Base-by-base conservation (phyloP, 2,797 vertebrate genomes). In the Sebastes ruberrimus region DNA sequence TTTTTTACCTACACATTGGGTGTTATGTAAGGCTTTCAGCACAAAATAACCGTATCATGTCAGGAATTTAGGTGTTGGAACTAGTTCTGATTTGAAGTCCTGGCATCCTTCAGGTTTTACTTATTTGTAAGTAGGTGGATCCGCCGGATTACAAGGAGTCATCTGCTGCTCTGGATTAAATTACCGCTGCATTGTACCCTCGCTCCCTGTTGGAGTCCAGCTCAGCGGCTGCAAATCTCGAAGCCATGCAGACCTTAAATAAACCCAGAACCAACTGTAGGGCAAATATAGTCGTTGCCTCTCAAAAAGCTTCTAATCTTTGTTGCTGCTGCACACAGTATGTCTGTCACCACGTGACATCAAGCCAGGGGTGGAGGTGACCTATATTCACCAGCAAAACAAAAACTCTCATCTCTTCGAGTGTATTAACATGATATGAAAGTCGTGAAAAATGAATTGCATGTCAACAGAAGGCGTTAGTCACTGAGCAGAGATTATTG, bases 301-400 rank as follows among this genome's bases (percentile, higher is more conserved):
- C 79, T 62, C 8, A 52, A 78, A 72, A 85, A 88, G 83, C 82
- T 53, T 82, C 74, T 90, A 86, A 89, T 92, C 83, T 92, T 84
- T 71, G 78, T 76, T 89, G 83, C 74, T 68, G 74, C 70, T 53
- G 77, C 84, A 85, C 84, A 85, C 65, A 70, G 66, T 76, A 83
- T 84, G 73, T 91, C 86, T 88, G 84, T 69, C 35, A 25, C 87
- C 79, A 79, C 88, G 74, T 86, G 86, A 86, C 83, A 86, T 67
- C 62, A 74, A 76, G 42, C 77, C 76, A 67, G 74, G 66, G 68
- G 68, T 76, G 83, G 88, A 81, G 66, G 57, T 90, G 93, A 93
- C 89, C 91, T 88, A 92, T 82, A 90, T 94, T 93, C 85, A 63
- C 28, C 52, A 62, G 69, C 63, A 81, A 83, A 53, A 83, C 25